Conservation (phyloP, 2,113 vertebrate genomes). For the Saguinus imperator region DNA sequence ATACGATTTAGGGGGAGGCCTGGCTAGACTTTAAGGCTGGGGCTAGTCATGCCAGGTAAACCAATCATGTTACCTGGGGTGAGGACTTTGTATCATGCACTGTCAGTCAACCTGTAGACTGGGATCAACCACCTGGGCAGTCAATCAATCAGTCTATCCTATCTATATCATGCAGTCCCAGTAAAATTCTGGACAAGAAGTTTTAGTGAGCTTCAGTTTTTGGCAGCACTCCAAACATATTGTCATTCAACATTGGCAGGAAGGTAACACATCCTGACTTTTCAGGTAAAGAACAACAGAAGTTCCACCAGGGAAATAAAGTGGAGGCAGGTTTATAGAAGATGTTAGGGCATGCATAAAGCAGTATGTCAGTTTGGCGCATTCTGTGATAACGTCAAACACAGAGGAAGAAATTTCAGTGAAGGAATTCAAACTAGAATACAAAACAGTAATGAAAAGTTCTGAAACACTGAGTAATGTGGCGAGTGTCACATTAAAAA, state of each 20-base stretch:
- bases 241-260: background rate
- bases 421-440: background rate
- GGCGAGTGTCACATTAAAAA: background rate
- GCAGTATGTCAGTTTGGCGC: background rate
- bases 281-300: background rate
- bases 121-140: fast-evolving
- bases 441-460: background rate
- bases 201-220: background rate
- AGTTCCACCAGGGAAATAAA: background rate
- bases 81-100: background rate
- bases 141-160: background rate
- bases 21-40: background rate
- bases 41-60: background rate
- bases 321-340: background rate
- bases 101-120: background rate
- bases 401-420: background rate
- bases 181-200: background rate
- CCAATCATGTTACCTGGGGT: background rate
- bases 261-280: background rate
- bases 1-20: background rate
- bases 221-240: background rate
- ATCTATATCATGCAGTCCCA: background rate
- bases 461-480: background rate
- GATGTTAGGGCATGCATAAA: background rate
- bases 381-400: background rate